These are phyloP conservation scores for Mus caroli DNA, from an alignment of 2,797 vertebrate genomes.

Conservation along the genomic window DNA sequence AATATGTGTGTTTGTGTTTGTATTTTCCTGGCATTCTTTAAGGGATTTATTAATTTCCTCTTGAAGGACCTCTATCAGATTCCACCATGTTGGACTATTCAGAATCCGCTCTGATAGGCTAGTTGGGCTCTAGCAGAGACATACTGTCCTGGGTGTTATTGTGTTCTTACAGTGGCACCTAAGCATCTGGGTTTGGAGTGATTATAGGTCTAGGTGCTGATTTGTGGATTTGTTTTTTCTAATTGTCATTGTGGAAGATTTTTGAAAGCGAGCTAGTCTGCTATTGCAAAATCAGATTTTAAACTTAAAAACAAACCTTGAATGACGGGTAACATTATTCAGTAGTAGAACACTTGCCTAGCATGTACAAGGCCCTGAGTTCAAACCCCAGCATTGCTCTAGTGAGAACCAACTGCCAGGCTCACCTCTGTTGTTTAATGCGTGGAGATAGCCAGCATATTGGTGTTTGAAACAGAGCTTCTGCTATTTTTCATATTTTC, in stretches of 20 bases:
- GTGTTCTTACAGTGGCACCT: not conserved
- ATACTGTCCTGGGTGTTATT: not conserved
- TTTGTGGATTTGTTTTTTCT: constrained; percentile 14
- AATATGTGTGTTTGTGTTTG: not conserved
- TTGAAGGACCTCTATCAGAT: not conserved
- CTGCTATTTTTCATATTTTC: not conserved
- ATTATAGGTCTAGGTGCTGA: not conserved
- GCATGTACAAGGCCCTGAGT: not conserved
- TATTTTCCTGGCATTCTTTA: not conserved
- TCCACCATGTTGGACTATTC: not conserved
- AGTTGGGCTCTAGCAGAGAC: not conserved
- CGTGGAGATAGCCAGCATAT: not conserved
- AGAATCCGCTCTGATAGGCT: not conserved
- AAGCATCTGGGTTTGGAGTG: not conserved
- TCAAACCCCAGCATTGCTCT: not conserved
- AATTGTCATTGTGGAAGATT: constrained; percentile 29
- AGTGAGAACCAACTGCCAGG: not conserved
- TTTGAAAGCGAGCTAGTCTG: constrained; percentile 13
- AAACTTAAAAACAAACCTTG: not conserved
- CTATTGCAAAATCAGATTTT: not conserved
- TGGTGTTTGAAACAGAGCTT: not conserved
- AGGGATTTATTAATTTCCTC: not conserved
- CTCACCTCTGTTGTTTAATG: not conserved
- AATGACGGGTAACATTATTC: not conserved
- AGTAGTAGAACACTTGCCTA: not conserved